Base-by-base conservation (phyloP, 2,113 vertebrate species). In the Bubalus kerabau region DNA sequence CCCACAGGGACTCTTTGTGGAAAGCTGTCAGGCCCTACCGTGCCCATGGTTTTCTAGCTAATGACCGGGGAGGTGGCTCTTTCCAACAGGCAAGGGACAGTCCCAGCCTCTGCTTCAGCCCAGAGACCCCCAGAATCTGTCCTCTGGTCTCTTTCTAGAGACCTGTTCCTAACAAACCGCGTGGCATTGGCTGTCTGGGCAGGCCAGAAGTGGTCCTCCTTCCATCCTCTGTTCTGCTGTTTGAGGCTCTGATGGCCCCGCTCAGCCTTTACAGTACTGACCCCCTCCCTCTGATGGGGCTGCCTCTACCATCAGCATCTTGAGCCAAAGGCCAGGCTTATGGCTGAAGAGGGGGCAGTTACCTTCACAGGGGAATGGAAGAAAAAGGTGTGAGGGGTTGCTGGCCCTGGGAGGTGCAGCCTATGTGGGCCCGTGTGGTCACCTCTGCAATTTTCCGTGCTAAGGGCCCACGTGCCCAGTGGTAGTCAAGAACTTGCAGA, bases 11-110 rank as follows among this genome's bases (percentile, higher is more conserved):
- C 43, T 40, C 5, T 19, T 2, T n/a, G 15, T 9, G 43, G 12
- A 52, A 60, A 40, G n/a, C 21, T 11, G 12, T 40, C 67, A 13
- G 30, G 60, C 21, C 82, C 24, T 48, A 0, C 3, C 0, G 0
- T 15, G 12, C 54, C 83, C 52, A 14, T 19, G 16, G 78, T 32
- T 88, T 71, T n/a, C 52, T n/a, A 40, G 64, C 24, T 36, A 14
- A 30, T 52, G 24, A 12, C 67, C 1, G 40, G 13, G 81, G n/a
- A 71, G 9, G 24, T 12, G n/a, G 52, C n/a, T 94, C 5, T 64
- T 87, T 52, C 81, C 83, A 19, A 8, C 4, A 13, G 36, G 8
- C 30, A 13, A 40, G 57, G 78, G 50, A 40, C 2, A 5, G 71
- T 56, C 54, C 30, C 3, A 60, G 67, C 32, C 13, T 91, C 57